These are phyloP conservation scores for Caenorhabditis zanzibari DNA, from an alignment of 2,888 invertebrate species.

Conservation along the genomic window DNA sequence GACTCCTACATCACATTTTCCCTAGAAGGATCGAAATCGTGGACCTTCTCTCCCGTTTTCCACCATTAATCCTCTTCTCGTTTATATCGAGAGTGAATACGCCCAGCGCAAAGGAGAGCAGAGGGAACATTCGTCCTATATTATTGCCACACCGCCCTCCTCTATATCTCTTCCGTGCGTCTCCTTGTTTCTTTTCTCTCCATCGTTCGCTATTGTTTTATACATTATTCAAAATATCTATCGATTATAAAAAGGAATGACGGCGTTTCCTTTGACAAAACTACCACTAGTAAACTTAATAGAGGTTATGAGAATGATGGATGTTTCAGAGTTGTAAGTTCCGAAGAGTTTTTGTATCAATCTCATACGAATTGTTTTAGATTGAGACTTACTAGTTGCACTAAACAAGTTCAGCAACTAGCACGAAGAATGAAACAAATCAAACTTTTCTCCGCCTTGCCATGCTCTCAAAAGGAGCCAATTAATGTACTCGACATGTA, in stretches of 20 bases:
- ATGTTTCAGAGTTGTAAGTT: slow-evolving; percentile 3
- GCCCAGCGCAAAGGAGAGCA: no score
- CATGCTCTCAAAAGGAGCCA: background rate
- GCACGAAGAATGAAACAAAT: background rate
- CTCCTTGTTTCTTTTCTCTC: no score
- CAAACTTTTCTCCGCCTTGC: background rate
- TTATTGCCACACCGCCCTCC: no score
- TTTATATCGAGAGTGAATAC: no score
- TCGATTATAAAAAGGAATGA: background rate
- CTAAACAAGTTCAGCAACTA: background rate
- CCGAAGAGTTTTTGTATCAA: background rate
- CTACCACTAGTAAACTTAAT: background rate
- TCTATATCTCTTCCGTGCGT: no score
- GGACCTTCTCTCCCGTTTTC: no score
- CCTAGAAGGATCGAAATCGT: no score
- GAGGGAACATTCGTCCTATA: no score
- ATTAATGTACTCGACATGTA: background rate
- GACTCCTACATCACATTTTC: no score
- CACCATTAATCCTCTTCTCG: no score
- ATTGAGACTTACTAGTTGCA: background rate
- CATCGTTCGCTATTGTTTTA: no score
- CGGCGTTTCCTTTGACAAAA: background rate
- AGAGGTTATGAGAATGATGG: background rate
- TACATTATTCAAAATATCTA: background rate
- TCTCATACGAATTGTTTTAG: background rate